Evolutionary conservation across 2,113 vertebrate species (phyloP), one percentile per base, ranked within the genome.

Genomic region (Solea solea): DNA sequence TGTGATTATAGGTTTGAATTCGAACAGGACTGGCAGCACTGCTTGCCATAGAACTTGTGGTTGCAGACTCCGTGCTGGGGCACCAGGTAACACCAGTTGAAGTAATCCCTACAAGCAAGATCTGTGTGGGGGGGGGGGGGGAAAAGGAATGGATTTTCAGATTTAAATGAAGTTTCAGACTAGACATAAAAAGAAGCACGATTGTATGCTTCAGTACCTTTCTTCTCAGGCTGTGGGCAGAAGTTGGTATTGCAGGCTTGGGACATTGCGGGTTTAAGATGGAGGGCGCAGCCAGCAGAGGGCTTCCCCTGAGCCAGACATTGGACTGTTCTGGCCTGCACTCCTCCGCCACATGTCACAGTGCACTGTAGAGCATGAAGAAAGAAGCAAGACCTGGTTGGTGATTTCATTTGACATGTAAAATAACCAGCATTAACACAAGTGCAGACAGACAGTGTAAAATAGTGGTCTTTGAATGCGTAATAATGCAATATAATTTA

Each of bases 1-100:
- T 25, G 14, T 67, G 71, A 68, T 94, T 92, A 96, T 75, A 95
- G 87, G 86, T 94, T 96, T 80, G 94, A 93, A 60, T 90, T 89
- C 10, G 92, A 93, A 81, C 96, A 96, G n/a, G 95, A 92, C 48
- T 88, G 89, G 85, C 96, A 97, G 89, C 96, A 97, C 65, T 94
- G 95, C 62, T 86, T 93, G 59, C 95, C 91, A 0, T 96, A 97
- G 84, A 95, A 95, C 73, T 85, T 94, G 90, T 95, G 95, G 81
- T 84, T 85, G 78, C 96, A 97, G 74, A 95, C 86, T 5, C 94
- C 91, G 0, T 94, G 95, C 83, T 91, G 95, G 7, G 95, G 95
- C 42, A 95, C 95, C 91, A 96, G 88, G 64, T 94, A 83, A 73
- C 96, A 97, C 96, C 96, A 96, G 73, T 51, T 94, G 80, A 94